These are phyloP conservation scores for Anarhynchus alexandrinus DNA, from an alignment of 2,113 vertebrate species.

Conservation along the genomic window DNA sequence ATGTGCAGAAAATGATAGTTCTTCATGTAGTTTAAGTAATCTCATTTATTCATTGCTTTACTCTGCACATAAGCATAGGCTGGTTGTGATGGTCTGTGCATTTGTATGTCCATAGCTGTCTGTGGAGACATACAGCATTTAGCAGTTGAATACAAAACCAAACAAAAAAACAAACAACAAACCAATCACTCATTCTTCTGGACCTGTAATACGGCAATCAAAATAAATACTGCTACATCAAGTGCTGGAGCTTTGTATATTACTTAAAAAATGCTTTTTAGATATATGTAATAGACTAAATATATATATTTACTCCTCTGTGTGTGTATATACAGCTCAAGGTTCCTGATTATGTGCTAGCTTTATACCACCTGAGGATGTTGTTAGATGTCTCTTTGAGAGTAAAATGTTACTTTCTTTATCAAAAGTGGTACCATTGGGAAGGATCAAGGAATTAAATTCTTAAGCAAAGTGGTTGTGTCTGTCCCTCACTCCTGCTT, in stretches of 20 bases:
- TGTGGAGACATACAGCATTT: not conserved
- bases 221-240: not conserved
- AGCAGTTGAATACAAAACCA: not conserved
- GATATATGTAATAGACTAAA: not conserved
- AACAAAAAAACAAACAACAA: not conserved
- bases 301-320: not conserved
- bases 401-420: not conserved
- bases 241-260: not conserved
- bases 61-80: fast-evolving
- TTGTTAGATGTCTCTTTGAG: not conserved
- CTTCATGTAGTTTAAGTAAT: not conserved
- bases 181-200: not conserved
- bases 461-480: not conserved
- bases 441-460: not conserved
- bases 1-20: not conserved
- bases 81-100: not conserved
- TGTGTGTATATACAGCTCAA: not conserved
- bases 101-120: not conserved
- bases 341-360: not conserved
- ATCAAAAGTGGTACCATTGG: not conserved
- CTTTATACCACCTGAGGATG: not conserved
- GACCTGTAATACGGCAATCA: not conserved
- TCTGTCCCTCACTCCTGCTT: not conserved
- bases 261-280: not conserved
- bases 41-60: not conserved